Percentiles rank a stretch among this genome's conserved stretches.
Evolutionary conservation across 2,113 vertebrate species (phyloP).

Genomic region (Oophaga pumilio): DNA sequence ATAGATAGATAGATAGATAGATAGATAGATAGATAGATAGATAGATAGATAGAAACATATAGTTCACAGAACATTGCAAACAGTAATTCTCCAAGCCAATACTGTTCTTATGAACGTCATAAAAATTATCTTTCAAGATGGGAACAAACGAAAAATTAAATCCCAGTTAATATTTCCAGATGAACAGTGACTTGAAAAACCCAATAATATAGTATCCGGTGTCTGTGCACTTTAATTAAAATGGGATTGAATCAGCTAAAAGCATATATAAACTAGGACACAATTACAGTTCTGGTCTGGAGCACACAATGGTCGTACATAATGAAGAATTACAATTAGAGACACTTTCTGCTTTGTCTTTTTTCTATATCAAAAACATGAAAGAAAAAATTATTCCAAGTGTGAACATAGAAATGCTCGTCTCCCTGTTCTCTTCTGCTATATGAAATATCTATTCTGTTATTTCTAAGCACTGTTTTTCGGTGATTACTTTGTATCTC

Average conservation of each 20-base stretch:
- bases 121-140: background rate
- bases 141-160: background rate
- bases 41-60: too few relatives aligned
- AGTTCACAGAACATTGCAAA: background rate
- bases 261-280: constrained; percentile 31
- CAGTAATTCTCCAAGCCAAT: background rate
- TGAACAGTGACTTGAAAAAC: background rate
- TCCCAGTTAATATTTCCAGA: constrained; percentile 20
- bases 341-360: background rate
- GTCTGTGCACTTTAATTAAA: constrained; percentile 18
- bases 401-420: background rate
- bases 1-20: too few relatives aligned
- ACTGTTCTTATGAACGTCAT: background rate
- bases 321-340: constrained; percentile 23
- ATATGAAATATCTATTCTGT: background rate
- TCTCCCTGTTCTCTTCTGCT: background rate
- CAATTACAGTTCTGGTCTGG: background rate
- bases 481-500: too few relatives aligned
- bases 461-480: too few relatives aligned
- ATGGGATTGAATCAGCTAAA: constrained; percentile 27
- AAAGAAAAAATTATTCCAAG: background rate
- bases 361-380: background rate
- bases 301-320: background rate
- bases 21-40: too few relatives aligned
- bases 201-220: background rate